Conservation (phyloP, 1,140 invertebrate genomes). For the Sogatella furcifera region DNA sequence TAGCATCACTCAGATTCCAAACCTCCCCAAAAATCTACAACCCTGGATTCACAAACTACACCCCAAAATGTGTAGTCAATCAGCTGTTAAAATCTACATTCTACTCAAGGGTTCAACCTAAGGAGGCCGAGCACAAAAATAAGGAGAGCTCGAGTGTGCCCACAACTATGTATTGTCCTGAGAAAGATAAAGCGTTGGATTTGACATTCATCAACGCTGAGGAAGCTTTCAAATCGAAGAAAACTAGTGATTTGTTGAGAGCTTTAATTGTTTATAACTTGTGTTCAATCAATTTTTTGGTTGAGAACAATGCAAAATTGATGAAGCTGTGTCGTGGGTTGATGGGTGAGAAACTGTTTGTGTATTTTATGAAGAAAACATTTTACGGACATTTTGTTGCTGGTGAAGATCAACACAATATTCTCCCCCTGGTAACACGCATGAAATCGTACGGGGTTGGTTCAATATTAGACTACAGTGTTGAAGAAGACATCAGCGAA, state of each 20-base stretch:
- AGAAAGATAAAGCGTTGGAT: conserved; percentile 47
- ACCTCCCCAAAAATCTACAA: too few species aligned
- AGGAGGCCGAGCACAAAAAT: too few species aligned
- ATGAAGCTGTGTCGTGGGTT: conserved; percentile 70
- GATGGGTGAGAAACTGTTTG: conserved; percentile 79
- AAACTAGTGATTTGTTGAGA: conserved; percentile 80
- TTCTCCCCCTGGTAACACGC: conserved; percentile 69
- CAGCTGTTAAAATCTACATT: too few species aligned
- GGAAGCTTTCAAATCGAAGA: conserved; percentile 87
- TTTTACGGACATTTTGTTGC: conserved; percentile 99
- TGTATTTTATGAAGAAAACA: conserved; percentile 75
- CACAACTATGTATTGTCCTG: too few species aligned
- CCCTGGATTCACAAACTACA: too few species aligned
- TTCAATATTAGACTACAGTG: conserved; percentile 96
- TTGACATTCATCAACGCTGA: conserved; percentile 71
- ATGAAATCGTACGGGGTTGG: conserved; percentile 92
- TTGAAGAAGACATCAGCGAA: conserved; percentile 88
- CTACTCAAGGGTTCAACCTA: too few species aligned
- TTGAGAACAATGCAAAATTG: conserved; percentile 88
- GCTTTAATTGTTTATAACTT: conserved; percentile 88
- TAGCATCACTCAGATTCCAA: too few species aligned
- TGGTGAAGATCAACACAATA: conserved; percentile 79
- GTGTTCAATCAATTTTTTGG: conserved; percentile 78
- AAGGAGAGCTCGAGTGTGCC: too few species aligned
- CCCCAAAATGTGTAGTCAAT: too few species aligned